phyloP scores from a whole-genome alignment of 2,113 vertebrate genomes.

The Dendropsophus ebraccatus region DNA sequence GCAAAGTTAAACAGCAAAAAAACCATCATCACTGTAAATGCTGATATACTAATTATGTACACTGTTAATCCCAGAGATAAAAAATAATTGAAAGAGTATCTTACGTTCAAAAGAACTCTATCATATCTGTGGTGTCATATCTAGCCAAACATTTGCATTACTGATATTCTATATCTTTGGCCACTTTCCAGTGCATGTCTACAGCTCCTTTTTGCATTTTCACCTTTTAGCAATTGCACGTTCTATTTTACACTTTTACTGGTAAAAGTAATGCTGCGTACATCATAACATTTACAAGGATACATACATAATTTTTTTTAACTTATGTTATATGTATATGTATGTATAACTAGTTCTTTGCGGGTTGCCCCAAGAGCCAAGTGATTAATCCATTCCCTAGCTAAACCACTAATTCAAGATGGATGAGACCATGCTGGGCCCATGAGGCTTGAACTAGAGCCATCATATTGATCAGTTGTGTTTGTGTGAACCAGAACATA shows the following conservation, averaged over 20 bases:
- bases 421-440: too few relatives aligned
- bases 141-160: neutral
- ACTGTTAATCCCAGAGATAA: conserved; percentile 7
- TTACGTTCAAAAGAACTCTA: neutral
- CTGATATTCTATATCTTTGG: neutral
- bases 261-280: neutral
- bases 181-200: neutral
- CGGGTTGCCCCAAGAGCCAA: too few relatives aligned
- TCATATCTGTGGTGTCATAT: neutral
- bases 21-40: neutral
- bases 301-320: too few relatives aligned
- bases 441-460: too few relatives aligned
- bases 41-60: neutral
- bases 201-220: neutral
- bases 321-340: too few relatives aligned
- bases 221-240: neutral
- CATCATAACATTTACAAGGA: neutral
- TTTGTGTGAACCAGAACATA: too few relatives aligned
- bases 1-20: neutral
- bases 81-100: neutral
- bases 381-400: too few relatives aligned
- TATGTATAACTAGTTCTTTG: too few relatives aligned
- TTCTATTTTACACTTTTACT: neutral
- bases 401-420: too few relatives aligned
- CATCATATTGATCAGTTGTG: too few relatives aligned